Base-by-base conservation (phyloP, 1,140 invertebrate genomes). In the Ylistrum balloti region DNA sequence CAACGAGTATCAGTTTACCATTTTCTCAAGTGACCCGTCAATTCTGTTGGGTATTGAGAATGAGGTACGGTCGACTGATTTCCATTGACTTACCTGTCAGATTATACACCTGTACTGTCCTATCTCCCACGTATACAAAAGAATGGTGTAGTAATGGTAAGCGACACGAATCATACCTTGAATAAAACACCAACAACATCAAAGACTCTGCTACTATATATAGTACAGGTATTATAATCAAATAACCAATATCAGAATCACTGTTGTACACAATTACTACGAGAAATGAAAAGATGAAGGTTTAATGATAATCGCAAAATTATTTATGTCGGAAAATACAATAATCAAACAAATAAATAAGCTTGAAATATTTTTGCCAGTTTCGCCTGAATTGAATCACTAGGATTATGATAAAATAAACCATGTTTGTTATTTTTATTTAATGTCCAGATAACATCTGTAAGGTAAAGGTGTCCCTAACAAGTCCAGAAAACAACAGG, bases 91-190 rank as follows among this genome's bases (percentile, higher is more conserved):
- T 48, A 89, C 34, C 35, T 85, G 88, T 89, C 32, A 86, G 86
- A 89, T 86, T 41, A 85, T 86, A 89, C 88, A 89, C 88, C 88
- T 89, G 85, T 45, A 22, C 13, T 10, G 35, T 32, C 88, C 86
- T 86, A 89, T 89, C 88, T 33, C 35, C n/a, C 85, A 33, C 41
- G 86, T 86, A 17, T 13, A 86, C 48, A 85, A 89, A 89, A 33
- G 86, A 86, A 48, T 45, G 88, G 88, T 89, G 88, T 86, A 89
- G 86, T 89, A 89, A 89, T 89, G 86, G 88, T 89, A 34, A 87
- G 41, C n/a, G 41, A 86, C 88, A 89, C 88, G 88, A 89, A 89
- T 41, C 33, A 74, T 74, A 74, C 56, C 56, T n/a, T 22, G 22
- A 74, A 74, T 74, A 74, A 74, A 74, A 74, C 56, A 74, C 56